These are phyloP conservation scores for Formica exsecta DNA, from an alignment of 1,140 invertebrate genomes.

Conservation along the genomic window DNA sequence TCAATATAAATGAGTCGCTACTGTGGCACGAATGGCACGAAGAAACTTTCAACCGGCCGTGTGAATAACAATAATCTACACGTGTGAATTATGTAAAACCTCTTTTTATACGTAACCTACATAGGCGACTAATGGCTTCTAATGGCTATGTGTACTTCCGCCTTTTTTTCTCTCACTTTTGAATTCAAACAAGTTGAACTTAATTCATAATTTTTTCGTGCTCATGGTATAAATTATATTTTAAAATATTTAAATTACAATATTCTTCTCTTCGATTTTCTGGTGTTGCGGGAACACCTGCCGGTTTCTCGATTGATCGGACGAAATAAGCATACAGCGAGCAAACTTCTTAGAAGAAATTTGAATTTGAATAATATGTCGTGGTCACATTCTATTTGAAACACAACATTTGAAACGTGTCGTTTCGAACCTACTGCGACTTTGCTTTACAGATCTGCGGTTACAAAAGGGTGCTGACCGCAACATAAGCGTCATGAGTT, in stretches of 20 bases:
- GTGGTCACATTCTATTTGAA: not conserved
- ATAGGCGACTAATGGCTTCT: constrained; percentile 12
- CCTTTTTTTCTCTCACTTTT: not conserved
- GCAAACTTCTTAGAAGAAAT: not conserved
- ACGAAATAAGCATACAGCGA: not conserved
- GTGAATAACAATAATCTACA: not conserved
- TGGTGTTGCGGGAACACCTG: not conserved
- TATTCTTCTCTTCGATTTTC: constrained; percentile 4
- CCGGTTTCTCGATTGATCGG: not conserved
- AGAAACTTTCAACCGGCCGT: not conserved
- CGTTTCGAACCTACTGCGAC: too few relatives aligned
- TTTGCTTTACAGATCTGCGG: not conserved
- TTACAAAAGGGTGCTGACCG: not conserved
- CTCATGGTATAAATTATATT: not conserved
- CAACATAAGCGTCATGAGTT: not conserved
- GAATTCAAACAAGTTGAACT: not conserved
- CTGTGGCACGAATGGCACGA: constrained; percentile 2
- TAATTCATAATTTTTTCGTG: not conserved
- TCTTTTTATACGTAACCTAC: constrained; percentile 23
- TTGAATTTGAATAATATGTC: not conserved
- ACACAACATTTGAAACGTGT: not conserved
- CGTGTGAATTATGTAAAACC: constrained; percentile 29
- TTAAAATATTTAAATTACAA: not conserved
- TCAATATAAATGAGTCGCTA: constrained; percentile 33
- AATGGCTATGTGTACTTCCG: constrained; percentile 1